Evolutionary conservation across 2,113 vertebrate genomes (phyloP).

Genomic region (mouse (Mus musculus)): DNA sequence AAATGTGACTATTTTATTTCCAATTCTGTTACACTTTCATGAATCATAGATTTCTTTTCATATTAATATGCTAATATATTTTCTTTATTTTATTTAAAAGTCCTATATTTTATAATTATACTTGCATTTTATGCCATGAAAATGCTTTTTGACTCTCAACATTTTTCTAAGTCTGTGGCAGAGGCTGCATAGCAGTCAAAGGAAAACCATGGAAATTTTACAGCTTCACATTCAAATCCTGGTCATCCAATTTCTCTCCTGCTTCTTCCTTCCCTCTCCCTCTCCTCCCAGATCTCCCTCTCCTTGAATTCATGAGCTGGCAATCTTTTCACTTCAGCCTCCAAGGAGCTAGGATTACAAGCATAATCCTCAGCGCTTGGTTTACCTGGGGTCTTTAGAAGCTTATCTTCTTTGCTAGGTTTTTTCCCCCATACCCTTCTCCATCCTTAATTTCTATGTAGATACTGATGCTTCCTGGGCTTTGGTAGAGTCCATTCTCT

Average conservation of each 20-base stretch:
- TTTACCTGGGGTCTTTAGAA: background rate
- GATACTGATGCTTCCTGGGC: background rate
- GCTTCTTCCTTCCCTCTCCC: background rate
- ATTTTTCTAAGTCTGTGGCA: background rate
- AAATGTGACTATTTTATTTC: conserved; percentile 19
- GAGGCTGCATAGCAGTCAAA: background rate
- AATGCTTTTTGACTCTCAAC: background rate
- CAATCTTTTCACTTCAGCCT: background rate
- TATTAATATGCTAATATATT: background rate
- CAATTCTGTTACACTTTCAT: background rate
- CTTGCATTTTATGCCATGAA: background rate
- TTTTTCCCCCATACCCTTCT: background rate
- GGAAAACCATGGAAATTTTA: background rate
- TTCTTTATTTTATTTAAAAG: background rate
- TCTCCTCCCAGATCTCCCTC: background rate
- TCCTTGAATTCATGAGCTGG: background rate
- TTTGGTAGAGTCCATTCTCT: too few relatives aligned
- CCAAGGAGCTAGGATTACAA: background rate
- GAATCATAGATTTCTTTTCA: background rate
- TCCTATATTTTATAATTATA: background rate
- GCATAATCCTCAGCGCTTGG: background rate
- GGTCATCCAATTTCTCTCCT: background rate
- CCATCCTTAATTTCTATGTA: background rate
- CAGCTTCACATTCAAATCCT: background rate
- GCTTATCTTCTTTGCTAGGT: too few relatives aligned